Evolutionary conservation across 2,888 invertebrate genomes (phyloP).

Genomic region (Drosophila recens): DNA sequence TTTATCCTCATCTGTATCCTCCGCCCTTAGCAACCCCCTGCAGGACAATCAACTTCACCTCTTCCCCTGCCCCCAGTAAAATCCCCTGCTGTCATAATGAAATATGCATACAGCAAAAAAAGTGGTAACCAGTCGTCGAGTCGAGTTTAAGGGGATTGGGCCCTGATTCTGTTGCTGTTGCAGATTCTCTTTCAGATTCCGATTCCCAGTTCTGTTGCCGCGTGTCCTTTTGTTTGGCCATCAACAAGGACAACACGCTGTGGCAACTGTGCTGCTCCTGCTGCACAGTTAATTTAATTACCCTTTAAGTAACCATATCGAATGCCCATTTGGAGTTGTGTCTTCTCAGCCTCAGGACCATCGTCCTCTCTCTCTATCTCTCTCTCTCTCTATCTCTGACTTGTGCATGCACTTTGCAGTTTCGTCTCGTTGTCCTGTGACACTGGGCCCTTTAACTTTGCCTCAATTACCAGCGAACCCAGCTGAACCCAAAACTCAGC

Average conservation of each 20-base stretch:
- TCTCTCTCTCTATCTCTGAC: background rate
- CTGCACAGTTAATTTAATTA: constrained; percentile 83
- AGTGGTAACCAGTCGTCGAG: constrained; percentile 39
- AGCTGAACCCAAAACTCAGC: background rate
- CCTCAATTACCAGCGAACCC: constrained; percentile 62
- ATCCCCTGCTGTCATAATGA: constrained; percentile 67
- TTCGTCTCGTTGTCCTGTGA: constrained; percentile 26
- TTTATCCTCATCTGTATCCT: constrained; percentile 6
- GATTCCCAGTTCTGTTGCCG: constrained; percentile 33
- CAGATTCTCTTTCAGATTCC: constrained; percentile 2
- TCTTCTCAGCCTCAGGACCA: constrained; percentile 22
- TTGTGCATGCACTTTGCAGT: constrained; percentile 48
- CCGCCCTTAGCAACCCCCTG: constrained; percentile 29
- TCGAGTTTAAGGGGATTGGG: constrained; percentile 5
- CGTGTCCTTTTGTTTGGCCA: constrained; percentile 68
- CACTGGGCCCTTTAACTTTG: constrained; percentile 45
- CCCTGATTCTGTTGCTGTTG: constrained; percentile 16
- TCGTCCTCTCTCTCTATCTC: constrained; percentile 12
- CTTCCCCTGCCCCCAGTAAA: background rate
- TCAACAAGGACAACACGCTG: constrained; percentile 63
- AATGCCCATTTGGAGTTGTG: constrained; percentile 75
- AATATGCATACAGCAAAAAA: constrained; percentile 68
- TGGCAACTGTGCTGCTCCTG: constrained; percentile 36
- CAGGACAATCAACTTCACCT: constrained; percentile 16
- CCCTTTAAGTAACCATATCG: constrained; percentile 84